phyloP scores from a whole-genome alignment of 2,888 invertebrate species.

The Pterostichus niger region DNA sequence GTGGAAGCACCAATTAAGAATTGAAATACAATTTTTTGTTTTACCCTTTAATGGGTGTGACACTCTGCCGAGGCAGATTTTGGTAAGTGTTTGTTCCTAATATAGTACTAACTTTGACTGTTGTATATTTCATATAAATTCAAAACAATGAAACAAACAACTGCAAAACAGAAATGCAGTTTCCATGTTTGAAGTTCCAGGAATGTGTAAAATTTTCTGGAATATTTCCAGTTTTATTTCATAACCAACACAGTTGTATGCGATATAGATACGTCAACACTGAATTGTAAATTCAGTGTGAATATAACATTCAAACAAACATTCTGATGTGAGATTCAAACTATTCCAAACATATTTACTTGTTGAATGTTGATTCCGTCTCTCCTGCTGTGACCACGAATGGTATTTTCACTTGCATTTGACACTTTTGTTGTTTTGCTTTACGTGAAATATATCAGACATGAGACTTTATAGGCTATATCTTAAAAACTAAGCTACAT shows the following conservation, averaged over 20 bases:
- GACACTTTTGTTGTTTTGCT: too few species aligned
- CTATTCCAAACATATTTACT: constrained; percentile 1
- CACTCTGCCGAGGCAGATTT: too few species aligned
- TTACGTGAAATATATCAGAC: too few species aligned
- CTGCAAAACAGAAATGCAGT: neutral
- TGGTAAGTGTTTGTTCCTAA: too few species aligned
- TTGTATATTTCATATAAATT: too few species aligned
- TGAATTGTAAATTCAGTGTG: constrained; percentile 8
- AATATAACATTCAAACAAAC: neutral
- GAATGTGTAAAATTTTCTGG: too few species aligned
- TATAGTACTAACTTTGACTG: too few species aligned
- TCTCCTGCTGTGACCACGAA: neutral
- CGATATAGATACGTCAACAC: neutral
- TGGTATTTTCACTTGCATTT: neutral
- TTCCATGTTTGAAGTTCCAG: neutral
- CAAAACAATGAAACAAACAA: neutral
- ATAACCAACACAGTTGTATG: neutral
- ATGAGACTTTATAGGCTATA: too few species aligned
- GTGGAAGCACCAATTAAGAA: too few species aligned
- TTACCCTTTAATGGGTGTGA: too few species aligned
- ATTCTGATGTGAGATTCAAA: neutral
- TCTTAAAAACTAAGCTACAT: too few species aligned
- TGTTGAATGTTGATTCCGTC: neutral
- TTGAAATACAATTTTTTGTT: too few species aligned
- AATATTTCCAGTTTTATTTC: neutral